These are phyloP conservation scores for Aeoliscus strigatus DNA, from an alignment of 2,797 vertebrate genomes.

Conservation along the genomic window DNA sequence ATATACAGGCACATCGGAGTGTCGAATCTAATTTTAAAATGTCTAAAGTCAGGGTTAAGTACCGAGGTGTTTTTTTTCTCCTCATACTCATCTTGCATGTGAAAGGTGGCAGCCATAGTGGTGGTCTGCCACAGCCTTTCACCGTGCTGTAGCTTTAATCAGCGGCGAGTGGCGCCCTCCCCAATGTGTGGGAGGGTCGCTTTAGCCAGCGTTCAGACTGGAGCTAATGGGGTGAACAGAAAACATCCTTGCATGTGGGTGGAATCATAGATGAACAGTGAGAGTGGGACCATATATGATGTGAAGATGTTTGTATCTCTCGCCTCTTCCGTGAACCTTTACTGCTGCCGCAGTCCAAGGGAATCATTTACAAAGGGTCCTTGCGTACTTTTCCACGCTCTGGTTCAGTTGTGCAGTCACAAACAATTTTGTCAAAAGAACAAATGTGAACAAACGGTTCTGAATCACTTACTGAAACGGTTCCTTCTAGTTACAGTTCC, in stretches of 20 bases:
- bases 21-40: slow-evolving; percentile 33
- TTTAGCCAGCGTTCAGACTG: slow-evolving; percentile 24
- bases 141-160: slow-evolving; percentile 44
- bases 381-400: no score
- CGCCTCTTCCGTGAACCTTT: no score
- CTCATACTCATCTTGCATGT: slow-evolving; percentile 27
- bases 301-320: no score
- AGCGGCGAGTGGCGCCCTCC: slow-evolving; percentile 34
- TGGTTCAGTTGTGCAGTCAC: neutral
- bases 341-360: no score
- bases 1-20: slow-evolving; percentile 9
- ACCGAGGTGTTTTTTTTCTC: slow-evolving; percentile 42
- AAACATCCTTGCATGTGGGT: slow-evolving; percentile 28
- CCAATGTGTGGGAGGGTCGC: slow-evolving; percentile 26
- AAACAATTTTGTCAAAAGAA: no score
- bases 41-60: slow-evolving; percentile 42
- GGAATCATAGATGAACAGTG: slow-evolving; percentile 25
- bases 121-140: slow-evolving; percentile 43
- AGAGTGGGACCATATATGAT: neutral
- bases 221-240: slow-evolving; percentile 23
- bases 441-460: no score
- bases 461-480: no score
- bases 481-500: no score
- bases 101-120: slow-evolving; percentile 42
- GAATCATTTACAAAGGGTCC: no score